Evolutionary conservation across 2,888 invertebrate genomes (phyloP).

Genomic region (Flexamia atlantica): DNA sequence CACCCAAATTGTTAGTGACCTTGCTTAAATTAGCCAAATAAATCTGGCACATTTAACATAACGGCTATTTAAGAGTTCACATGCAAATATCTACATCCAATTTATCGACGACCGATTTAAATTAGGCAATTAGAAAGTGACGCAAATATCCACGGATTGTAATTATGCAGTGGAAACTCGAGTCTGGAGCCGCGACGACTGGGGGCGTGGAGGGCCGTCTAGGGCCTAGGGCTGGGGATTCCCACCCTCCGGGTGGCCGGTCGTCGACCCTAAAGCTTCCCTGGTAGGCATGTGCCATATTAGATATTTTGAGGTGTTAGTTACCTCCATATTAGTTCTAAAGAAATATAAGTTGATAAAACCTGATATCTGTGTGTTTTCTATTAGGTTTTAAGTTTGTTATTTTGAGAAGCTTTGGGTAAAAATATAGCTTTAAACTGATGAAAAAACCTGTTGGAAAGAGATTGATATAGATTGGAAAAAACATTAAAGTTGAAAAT

Average conservation of each 20-base stretch:
- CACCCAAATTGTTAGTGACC: too few species aligned
- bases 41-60: not conserved
- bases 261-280: not conserved
- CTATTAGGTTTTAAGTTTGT: too few species aligned
- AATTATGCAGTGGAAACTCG: not conserved
- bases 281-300: not conserved
- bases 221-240: slow-evolving; percentile 1
- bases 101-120: not conserved
- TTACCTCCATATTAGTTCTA: too few species aligned
- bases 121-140: slow-evolving; percentile 1
- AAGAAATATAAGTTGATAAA: too few species aligned
- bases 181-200: not conserved
- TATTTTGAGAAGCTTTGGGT: too few species aligned
- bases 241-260: not conserved
- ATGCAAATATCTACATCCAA: not conserved
- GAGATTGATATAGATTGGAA: too few species aligned
- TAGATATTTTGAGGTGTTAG: too few species aligned
- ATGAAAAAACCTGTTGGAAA: too few species aligned
- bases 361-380: too few species aligned
- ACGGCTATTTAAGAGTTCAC: not conserved
- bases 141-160: not conserved
- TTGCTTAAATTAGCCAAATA: too few species aligned
- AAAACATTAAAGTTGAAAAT: too few species aligned
- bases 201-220: not conserved
- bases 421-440: too few species aligned